phyloP scores from a whole-genome alignment of 2,113 vertebrate genomes.

The Brachirus orientalis region DNA sequence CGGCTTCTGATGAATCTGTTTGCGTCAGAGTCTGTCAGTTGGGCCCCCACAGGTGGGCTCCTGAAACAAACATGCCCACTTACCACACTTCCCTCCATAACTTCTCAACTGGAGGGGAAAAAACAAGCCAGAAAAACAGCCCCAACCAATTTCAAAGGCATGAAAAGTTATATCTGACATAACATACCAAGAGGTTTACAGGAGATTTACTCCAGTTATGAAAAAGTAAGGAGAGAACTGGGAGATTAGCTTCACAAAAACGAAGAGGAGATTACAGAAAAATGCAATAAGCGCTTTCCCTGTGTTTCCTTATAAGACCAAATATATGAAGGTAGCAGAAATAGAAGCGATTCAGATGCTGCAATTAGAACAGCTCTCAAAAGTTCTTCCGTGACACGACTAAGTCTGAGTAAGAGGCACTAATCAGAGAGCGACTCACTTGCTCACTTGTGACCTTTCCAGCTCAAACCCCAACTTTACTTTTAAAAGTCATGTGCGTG shows the following conservation, averaged over 20 bases:
- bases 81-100: constrained; percentile 41
- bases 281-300: constrained; percentile 70
- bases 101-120: constrained; percentile 21
- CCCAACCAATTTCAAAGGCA: constrained; percentile 60
- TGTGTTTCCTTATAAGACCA: constrained; percentile 60
- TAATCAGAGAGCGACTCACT: neutral
- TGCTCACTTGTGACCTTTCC: neutral
- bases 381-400: constrained; percentile 1
- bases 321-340: constrained; percentile 18
- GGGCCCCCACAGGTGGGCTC: constrained; percentile 47
- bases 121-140: neutral
- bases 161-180: constrained; percentile 76
- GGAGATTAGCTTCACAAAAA: constrained; percentile 71
- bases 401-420: neutral
- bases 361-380: constrained; percentile 15
- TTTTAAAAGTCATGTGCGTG: neutral
- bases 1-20: constrained; percentile 56
- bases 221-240: constrained; percentile 64
- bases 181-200: constrained; percentile 72
- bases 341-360: constrained; percentile 13
- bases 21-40: constrained; percentile 29
- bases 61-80: constrained; percentile 62
- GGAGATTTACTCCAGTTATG: constrained; percentile 76
- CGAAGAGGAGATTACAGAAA: constrained; percentile 70
- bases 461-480: constrained; percentile 5